phyloP scores from a whole-genome alignment of 2,797 vertebrate genomes.

The Pelochelys cantorii region DNA sequence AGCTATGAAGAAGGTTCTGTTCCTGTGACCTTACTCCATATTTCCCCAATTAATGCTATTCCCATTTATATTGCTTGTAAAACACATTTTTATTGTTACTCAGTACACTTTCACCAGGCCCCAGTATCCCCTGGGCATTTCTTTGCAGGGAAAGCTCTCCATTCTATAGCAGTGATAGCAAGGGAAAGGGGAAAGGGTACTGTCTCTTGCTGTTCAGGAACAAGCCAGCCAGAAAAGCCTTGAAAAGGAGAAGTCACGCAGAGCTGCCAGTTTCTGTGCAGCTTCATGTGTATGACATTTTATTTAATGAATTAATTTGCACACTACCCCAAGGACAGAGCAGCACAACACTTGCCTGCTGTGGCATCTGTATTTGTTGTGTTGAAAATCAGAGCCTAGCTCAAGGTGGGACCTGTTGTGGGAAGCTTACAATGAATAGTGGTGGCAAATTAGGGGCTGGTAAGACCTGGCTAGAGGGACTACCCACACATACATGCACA shows the following conservation, averaged over 20 bases:
- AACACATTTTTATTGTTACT: background rate
- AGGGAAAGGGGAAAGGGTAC: background rate
- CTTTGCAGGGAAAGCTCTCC: background rate
- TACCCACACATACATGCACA: too few species aligned
- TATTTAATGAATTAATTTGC: background rate
- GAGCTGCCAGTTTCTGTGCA: background rate
- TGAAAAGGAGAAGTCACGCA: background rate
- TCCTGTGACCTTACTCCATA: background rate
- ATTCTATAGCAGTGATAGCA: background rate
- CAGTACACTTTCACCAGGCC: background rate
- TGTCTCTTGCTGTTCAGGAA: background rate
- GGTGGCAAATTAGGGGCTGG: background rate
- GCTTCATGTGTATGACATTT: accelerated
- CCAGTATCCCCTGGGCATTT: background rate
- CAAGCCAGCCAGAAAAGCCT: background rate
- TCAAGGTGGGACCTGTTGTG: background rate
- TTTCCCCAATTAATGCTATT: background rate
- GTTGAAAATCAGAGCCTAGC: background rate
- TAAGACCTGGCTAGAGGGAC: background rate
- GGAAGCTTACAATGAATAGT: background rate
- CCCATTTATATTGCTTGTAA: background rate
- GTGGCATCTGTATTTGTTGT: background rate
- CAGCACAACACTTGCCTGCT: background rate
- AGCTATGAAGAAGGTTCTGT: background rate
- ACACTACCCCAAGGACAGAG: background rate